These are phyloP conservation scores for Aphis gossypii DNA, from an alignment of 1,140 invertebrate genomes.

Conservation along the genomic window DNA sequence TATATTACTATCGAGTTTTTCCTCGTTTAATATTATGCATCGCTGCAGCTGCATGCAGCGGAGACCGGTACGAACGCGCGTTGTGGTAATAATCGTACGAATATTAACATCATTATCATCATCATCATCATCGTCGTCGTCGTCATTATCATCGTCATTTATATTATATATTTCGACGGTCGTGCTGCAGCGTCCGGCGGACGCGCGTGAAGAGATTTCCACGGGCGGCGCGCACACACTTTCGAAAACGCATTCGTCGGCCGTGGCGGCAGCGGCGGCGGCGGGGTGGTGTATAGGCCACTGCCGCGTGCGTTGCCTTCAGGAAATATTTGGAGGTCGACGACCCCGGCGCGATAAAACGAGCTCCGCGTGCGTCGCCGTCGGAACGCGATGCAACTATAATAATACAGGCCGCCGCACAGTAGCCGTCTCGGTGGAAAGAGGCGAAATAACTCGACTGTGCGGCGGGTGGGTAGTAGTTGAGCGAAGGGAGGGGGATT, in stretches of 20 bases:
- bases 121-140: background rate
- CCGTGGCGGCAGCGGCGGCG: background rate
- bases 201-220: constrained; percentile 32
- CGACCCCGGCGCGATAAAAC: constrained; percentile 39
- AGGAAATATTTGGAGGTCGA: constrained; percentile 42
- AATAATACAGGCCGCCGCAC: background rate
- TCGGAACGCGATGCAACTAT: background rate
- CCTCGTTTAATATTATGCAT: background rate
- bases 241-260: constrained; percentile 33
- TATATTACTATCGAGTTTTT: background rate
- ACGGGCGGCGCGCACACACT: constrained; percentile 18
- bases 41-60: background rate
- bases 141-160: background rate
- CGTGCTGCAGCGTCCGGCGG: background rate
- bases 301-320: constrained; percentile 33
- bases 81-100: background rate
- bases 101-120: background rate
- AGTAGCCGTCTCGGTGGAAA: background rate
- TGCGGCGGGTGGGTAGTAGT: background rate
- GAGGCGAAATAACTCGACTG: background rate
- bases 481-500: background rate
- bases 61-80: background rate
- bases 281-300: background rate
- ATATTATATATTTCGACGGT: background rate
- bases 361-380: background rate